Percentiles rank a stretch among this genome's conserved stretches.
These are phyloP conservation scores for Brachypteracias leptosomus DNA, from an alignment of 2,113 vertebrate genomes.

Conservation along the genomic window DNA sequence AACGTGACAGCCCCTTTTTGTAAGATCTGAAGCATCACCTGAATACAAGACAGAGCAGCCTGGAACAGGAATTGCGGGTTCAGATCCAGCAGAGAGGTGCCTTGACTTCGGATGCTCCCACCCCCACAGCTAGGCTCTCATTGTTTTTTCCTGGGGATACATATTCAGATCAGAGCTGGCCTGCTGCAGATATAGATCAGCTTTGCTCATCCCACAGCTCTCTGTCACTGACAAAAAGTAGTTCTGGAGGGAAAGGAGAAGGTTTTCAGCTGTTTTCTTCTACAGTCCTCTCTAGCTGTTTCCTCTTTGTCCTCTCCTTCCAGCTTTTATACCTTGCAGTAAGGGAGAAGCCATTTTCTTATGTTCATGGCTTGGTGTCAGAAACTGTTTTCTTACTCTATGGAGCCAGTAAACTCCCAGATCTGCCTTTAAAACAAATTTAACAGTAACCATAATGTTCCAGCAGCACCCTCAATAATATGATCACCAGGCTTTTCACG, in stretches of 20 bases:
- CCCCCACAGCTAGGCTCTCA: neutral
- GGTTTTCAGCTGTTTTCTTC: conserved; percentile 39
- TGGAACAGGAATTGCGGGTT: neutral
- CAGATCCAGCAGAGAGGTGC: neutral
- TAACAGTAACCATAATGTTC: neutral
- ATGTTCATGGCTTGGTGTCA: neutral
- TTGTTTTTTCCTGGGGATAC: conserved; percentile 1
- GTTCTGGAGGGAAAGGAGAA: conserved; percentile 41
- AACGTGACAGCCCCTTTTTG: neutral
- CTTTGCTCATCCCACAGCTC: conserved; percentile 34
- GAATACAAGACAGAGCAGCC: neutral
- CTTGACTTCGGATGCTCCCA: neutral
- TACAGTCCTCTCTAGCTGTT: neutral
- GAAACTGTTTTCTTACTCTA: neutral
- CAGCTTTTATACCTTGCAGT: neutral
- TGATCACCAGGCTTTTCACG: neutral
- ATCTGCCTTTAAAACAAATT: neutral
- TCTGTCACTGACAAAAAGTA: conserved; percentile 53
- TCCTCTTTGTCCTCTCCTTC: neutral
- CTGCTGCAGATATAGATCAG: conserved; percentile 54
- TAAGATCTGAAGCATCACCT: neutral
- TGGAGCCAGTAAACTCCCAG: neutral
- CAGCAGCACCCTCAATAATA: neutral
- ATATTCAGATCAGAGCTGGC: neutral
- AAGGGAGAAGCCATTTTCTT: conserved; percentile 24